phyloP scores from a whole-genome alignment of 2,888 invertebrate species.

The Automeris io region DNA sequence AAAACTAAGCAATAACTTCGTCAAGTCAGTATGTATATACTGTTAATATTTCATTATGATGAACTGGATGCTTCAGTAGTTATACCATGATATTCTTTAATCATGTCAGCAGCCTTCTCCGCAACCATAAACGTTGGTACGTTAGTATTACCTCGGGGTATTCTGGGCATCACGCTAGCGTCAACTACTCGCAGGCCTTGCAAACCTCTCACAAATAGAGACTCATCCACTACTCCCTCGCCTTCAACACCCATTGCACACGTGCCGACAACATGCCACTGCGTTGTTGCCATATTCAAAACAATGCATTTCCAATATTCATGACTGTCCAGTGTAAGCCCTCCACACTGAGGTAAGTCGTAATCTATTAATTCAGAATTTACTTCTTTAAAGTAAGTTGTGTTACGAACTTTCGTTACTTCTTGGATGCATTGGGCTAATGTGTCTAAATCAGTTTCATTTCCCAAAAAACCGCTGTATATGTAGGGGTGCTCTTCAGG shows the following conservation, averaged over 20 bases:
- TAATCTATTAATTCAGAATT: slow-evolving; percentile 9
- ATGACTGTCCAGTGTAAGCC: slow-evolving; percentile 6
- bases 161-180: slow-evolving; percentile 78
- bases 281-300: slow-evolving; percentile 12
- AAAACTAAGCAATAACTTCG: no score
- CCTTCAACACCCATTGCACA: slow-evolving; percentile 29
- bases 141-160: slow-evolving; percentile 76
- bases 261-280: slow-evolving; percentile 28
- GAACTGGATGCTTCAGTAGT: neutral
- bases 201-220: slow-evolving; percentile 62
- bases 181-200: slow-evolving; percentile 76
- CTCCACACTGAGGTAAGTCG: slow-evolving; percentile 8
- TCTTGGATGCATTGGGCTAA: slow-evolving; percentile 11
- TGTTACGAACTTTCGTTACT: slow-evolving; percentile 13
- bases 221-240: slow-evolving; percentile 25
- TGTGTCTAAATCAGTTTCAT: slow-evolving; percentile 13
- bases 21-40: no score
- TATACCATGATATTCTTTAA: slow-evolving; percentile 42
- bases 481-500: slow-evolving; percentile 59
- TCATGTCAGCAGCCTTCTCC: slow-evolving; percentile 77
- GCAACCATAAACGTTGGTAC: slow-evolving; percentile 79
- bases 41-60: no score
- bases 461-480: slow-evolving; percentile 13
- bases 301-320: slow-evolving; percentile 16
- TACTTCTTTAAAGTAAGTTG: slow-evolving; percentile 11